Percentiles rank a stretch among this genome's conserved stretches.
Conservation (phyloP, 2,113 vertebrate genomes). For the Toxotes chatareus region DNA sequence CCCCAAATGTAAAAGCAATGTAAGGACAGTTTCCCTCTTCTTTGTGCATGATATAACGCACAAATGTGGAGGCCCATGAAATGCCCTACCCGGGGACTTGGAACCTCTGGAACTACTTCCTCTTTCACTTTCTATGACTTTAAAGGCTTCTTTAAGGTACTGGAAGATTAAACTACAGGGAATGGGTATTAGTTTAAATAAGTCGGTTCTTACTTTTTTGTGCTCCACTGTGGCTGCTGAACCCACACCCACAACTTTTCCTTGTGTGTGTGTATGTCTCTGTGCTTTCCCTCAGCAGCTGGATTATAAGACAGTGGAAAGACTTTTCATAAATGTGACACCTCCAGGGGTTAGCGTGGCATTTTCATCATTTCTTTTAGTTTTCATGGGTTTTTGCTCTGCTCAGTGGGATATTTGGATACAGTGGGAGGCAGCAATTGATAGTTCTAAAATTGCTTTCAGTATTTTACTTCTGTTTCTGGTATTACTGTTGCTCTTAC, state of each 20-base stretch:
- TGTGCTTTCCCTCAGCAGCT: constrained; percentile 12
- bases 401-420: constrained; percentile 26
- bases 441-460: background rate
- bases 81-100: constrained; percentile 56
- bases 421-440: constrained; percentile 11
- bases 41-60: constrained; percentile 51
- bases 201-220: constrained; percentile 44
- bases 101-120: constrained; percentile 42
- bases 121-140: constrained; percentile 34
- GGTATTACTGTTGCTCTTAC: background rate
- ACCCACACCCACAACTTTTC: constrained; percentile 15
- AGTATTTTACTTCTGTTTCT: background rate
- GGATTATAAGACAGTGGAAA: constrained; percentile 50
- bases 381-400: constrained; percentile 35
- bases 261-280: background rate
- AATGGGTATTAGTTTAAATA: constrained; percentile 62
- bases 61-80: constrained; percentile 38
- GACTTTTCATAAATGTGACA: constrained; percentile 48
- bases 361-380: constrained; percentile 47
- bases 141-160: constrained; percentile 58
- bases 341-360: constrained; percentile 22
- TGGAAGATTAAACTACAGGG: constrained; percentile 49
- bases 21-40: constrained; percentile 29
- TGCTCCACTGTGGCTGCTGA: constrained; percentile 45
- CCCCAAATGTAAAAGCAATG: constrained; percentile 1